These are phyloP conservation scores for Tretioscincus oriximinensis DNA, from an alignment of 2,113 vertebrate genomes.

Conservation along the genomic window DNA sequence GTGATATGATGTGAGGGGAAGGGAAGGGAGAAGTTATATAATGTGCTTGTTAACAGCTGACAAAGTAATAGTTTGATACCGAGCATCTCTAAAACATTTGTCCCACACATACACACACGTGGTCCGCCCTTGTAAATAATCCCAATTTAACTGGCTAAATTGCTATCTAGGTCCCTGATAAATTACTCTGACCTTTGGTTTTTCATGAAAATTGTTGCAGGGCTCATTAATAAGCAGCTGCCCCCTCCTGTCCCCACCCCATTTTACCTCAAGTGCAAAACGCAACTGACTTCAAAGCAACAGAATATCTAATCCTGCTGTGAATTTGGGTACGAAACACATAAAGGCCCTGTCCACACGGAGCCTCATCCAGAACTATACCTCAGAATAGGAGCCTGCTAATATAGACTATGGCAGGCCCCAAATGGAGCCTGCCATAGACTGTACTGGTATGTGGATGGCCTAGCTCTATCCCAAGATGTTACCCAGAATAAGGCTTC, in stretches of 20 bases:
- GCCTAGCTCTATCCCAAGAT: too few species aligned
- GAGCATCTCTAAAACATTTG: too few species aligned
- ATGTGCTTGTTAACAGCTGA: constrained; percentile 22
- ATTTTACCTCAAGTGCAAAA: constrained; percentile 53
- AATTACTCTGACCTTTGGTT: constrained; percentile 18
- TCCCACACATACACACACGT: too few species aligned
- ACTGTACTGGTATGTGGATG: too few species aligned
- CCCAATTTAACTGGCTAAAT: background rate
- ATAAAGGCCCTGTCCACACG: too few species aligned
- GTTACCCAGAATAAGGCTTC: too few species aligned
- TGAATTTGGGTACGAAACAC: constrained; percentile 57
- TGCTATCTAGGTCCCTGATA: background rate
- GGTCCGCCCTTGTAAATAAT: background rate
- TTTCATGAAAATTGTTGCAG: constrained; percentile 20
- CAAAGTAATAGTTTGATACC: rapidly evolving
- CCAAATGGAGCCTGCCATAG: too few species aligned
- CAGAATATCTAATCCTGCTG: constrained; percentile 62
- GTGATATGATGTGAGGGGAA: background rate
- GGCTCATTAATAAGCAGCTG: constrained; percentile 39
- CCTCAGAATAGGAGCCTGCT: too few species aligned
- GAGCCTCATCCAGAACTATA: too few species aligned
- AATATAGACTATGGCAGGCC: too few species aligned
- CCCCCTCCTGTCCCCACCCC: background rate
- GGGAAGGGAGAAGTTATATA: rapidly evolving
- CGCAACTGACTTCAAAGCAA: constrained; percentile 66